Evolutionary conservation across 2,888 invertebrate species (phyloP).

Genomic region (Aromia moschata): DNA sequence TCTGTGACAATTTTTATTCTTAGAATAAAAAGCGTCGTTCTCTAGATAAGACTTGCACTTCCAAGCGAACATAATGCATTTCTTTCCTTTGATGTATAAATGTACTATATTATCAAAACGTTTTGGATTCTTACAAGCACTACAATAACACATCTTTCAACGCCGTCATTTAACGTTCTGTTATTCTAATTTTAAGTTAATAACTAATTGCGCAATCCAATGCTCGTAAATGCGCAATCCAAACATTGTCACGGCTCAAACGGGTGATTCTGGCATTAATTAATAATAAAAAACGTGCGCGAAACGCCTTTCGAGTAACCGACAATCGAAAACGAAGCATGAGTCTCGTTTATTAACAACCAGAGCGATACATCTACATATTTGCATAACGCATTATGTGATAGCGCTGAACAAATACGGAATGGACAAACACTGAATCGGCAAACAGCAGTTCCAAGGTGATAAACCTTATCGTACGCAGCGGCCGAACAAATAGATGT

Average conservation of each 20-base stretch:
- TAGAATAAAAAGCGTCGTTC: too few species aligned
- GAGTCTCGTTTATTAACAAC: conserved; percentile 16
- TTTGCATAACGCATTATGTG: conserved; percentile 22
- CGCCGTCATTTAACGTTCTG: too few species aligned
- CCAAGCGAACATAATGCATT: too few species aligned
- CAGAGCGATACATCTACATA: conserved; percentile 12
- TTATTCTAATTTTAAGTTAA: too few species aligned
- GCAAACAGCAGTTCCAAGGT: conserved; percentile 24
- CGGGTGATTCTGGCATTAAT: conserved; percentile 12
- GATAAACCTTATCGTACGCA: conserved; percentile 16
- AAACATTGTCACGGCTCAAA: conserved; percentile 15
- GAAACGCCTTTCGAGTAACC: conserved; percentile 4
- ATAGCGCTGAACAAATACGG: conserved; percentile 20
- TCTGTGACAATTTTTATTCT: too few species aligned
- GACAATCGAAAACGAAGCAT: conserved; percentile 2
- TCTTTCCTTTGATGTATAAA: too few species aligned
- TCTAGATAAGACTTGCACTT: too few species aligned
- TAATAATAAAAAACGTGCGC: conserved; percentile 1
- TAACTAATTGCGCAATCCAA: too few species aligned
- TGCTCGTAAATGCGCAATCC: conserved; percentile 6
- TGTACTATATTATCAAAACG: too few species aligned
- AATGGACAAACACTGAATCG: conserved; percentile 23
- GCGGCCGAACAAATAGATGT: conserved; percentile 13
- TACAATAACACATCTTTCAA: too few species aligned
- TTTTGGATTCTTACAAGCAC: too few species aligned